Base-by-base conservation (phyloP, 1,140 invertebrate species). In the Euura saliciscinereae region DNA sequence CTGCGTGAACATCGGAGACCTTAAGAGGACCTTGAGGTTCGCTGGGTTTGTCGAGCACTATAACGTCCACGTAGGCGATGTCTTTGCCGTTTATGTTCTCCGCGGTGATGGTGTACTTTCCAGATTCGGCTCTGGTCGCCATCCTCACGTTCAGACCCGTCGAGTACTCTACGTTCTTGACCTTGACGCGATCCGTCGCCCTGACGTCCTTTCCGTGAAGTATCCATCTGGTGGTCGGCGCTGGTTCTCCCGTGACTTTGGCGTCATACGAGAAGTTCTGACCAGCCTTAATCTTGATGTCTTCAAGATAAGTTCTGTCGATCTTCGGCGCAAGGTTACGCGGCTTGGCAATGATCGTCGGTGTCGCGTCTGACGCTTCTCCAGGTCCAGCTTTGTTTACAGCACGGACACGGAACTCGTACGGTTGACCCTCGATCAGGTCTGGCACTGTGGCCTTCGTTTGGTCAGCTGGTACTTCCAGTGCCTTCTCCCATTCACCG, bases 21-120 rank as follows among this genome's bases (percentile, higher is more conserved):
- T 97, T 95, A 0, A 99, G 89, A 2, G 97, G 97, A 77, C 97
- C 97, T 85, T 94, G 93, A n/a, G 97, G 97, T 73, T 95, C 91
- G 70, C 92, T 92, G 1, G 97, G 97, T 77, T 93, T 95, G 79
- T 97, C 97, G 65, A 99, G 88, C 1, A 99, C 96, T 45, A 93
- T 96, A 5, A 99, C 97, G 77, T 94, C 95, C 0, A 99, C 95
- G 72, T 95, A 94, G 10, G 96, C 97, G 28, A 93, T 93, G 79
- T 99, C 98, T 82, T 94, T 94, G 11, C 98, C 98, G 79, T 96
- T 98, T 44, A 90, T 88, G 83, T 99, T 99, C 83, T 97, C 96
- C 59, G 98, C 96, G 43, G 92, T 94, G 70, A 99, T 90, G 5
- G 94, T 96, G 81, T 99, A 99, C 68, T 92, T 91, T 42, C 98